These are phyloP conservation scores for Nerophis ophidion DNA, from an alignment of 2,113 vertebrate species.

Conservation along the genomic window DNA sequence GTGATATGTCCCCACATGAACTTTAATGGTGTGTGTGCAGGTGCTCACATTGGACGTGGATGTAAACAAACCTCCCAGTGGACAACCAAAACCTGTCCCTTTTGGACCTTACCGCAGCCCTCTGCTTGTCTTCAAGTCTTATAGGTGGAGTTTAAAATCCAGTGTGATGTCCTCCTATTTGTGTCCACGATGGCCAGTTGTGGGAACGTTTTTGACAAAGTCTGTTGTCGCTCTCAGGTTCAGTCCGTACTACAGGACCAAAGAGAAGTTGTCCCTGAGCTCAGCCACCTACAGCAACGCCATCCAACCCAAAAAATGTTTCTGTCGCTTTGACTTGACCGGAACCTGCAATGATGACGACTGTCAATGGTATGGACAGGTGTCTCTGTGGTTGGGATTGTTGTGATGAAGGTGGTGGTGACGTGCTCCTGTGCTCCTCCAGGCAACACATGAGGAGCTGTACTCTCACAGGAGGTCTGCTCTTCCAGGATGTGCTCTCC, in stretches of 20 bases:
- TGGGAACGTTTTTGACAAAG: too few species aligned
- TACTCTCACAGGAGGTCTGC: slow-evolving; percentile 80
- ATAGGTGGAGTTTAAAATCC: slow-evolving; percentile 68
- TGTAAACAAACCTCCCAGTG: slow-evolving; percentile 45
- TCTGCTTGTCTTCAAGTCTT: slow-evolving; percentile 89
- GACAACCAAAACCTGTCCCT: slow-evolving; percentile 74
- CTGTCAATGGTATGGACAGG: slow-evolving; percentile 78
- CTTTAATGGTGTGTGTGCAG: slow-evolving; percentile 51
- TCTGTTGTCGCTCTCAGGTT: slow-evolving; percentile 71
- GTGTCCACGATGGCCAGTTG: neutral
- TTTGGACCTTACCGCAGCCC: slow-evolving; percentile 88
- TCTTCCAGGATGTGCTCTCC: slow-evolving; percentile 93
- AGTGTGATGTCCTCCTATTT: neutral
- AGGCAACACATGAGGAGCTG: slow-evolving; percentile 97
- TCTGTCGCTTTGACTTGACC: slow-evolving; percentile 93
- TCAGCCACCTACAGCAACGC: slow-evolving; percentile 85
- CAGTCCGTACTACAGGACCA: slow-evolving; percentile 95
- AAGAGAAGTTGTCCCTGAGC: slow-evolving; percentile 90
- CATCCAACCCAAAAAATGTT: slow-evolving; percentile 83
- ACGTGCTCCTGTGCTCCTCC: slow-evolving; percentile 22
- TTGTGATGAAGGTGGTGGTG: slow-evolving; percentile 30
- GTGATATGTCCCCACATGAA: neutral
- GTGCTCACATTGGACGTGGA: slow-evolving; percentile 78
- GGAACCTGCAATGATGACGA: slow-evolving; percentile 94
- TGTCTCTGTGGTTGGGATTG: slow-evolving; percentile 85